Evolutionary conservation across 2,888 invertebrate genomes (phyloP), one percentile per base, ranked within the genome.

Genomic region (Drosophila demipolita): DNA sequence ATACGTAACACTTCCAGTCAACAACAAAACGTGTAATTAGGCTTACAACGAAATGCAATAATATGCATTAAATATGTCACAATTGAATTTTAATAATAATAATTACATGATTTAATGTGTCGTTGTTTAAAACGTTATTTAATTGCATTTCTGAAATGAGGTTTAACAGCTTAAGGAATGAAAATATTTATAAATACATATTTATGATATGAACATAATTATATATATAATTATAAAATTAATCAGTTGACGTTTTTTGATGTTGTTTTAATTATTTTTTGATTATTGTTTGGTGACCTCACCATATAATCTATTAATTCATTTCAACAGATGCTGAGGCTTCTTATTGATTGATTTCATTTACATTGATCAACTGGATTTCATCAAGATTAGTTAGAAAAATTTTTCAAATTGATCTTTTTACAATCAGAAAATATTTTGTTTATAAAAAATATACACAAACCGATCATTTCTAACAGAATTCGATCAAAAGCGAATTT

Each of bases 1-100:
- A 26, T 26, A 15, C 29, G 11, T 36, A 20, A 60, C 50, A 38
- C 33, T 7, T 20, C 11, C 7, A 35, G 40, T 50, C 17, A 17
- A 5, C 42, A 17, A 11, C n/a, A 17, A 48, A 66, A 54, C 45
- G 54, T 66, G 54, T 67, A 38, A 12, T 23, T 45, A 40, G 35
- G 7, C 35, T 15, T 12, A 48, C 49, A 49, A 49, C 15, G 2
- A 23, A 17, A 38, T 23, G 12, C 17, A 40, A 15, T 20, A 23
- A 23, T 11, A 8, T 17, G 2, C 29, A 53, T 11, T 26, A 20
- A 42, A 35, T 32, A 26, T n/a, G 36, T 0, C 11, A 1, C 15
- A 42, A 32, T 32, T 23, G 33, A n/a, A 45, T 48, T 12, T 33
- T 11, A 17, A 23, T 17, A 17, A 7, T 6, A 32, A 23, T 36